phyloP scores from a whole-genome alignment of 2,113 vertebrate genomes.

The Sylvicapra grimmia region DNA sequence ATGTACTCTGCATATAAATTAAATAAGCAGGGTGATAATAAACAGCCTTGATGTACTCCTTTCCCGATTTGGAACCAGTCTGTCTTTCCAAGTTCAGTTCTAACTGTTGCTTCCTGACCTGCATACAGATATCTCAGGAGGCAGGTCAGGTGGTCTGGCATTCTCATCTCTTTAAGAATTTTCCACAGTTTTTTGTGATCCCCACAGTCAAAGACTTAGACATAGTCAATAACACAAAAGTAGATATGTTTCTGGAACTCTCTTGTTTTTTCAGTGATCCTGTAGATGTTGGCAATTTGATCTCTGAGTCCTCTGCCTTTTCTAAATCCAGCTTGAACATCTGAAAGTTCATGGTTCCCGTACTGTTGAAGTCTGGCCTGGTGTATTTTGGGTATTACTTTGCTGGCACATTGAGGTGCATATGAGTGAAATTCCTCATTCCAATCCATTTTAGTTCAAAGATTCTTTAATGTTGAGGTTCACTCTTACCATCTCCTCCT shows the following conservation, averaged over 20 bases:
- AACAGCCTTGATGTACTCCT: background rate
- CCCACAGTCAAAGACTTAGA: background rate
- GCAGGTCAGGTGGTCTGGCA: background rate
- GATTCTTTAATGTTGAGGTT: background rate
- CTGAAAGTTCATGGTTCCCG: rapidly evolving
- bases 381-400: background rate
- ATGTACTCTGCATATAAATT: background rate
- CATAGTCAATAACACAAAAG: background rate
- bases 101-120: background rate
- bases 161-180: background rate
- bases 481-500: background rate
- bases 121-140: background rate
- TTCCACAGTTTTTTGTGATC: background rate
- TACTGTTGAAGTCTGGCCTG: background rate
- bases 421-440: background rate
- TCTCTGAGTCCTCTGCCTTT: background rate
- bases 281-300: background rate
- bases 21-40: background rate
- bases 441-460: background rate
- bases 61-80: background rate
- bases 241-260: background rate
- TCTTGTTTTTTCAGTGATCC: background rate
- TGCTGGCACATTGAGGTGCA: background rate
- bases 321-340: background rate
- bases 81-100: background rate